Evolutionary conservation across 2,888 invertebrate genomes (phyloP).

Genomic region (Dicranocentrus wangi): DNA sequence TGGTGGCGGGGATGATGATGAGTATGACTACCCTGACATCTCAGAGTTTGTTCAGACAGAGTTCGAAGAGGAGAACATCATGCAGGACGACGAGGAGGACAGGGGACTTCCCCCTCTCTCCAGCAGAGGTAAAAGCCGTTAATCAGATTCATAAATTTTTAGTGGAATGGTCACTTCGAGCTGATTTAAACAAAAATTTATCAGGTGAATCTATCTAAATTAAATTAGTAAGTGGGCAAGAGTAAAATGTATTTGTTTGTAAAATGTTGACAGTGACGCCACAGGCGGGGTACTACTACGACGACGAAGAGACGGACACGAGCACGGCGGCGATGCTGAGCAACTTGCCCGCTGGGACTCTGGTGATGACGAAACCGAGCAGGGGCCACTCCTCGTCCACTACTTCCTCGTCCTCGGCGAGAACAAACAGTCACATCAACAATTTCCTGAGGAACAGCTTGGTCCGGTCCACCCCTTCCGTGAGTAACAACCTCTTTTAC

Average conservation of each 20-base stretch:
- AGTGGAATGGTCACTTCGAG: not conserved
- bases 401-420: not conserved
- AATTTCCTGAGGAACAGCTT: slow-evolving; percentile 5
- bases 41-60: slow-evolving; percentile 55
- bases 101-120: slow-evolving; percentile 48
- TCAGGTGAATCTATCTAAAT: no score
- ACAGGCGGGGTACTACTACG: slow-evolving; percentile 43
- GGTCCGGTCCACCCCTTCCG: not conserved
- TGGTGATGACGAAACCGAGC: slow-evolving; percentile 12
- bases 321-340: slow-evolving; percentile 29
- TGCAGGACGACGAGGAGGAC: slow-evolving; percentile 51
- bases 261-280: slow-evolving; percentile 28
- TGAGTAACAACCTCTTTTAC: not conserved
- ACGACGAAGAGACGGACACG: slow-evolving; percentile 14
- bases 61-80: slow-evolving; percentile 39
- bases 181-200: not conserved
- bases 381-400: not conserved
- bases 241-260: not conserved
- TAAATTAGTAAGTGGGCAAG: no score
- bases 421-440: slow-evolving; percentile 9
- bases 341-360: slow-evolving; percentile 16
- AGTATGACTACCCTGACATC: slow-evolving; percentile 57
- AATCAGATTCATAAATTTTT: slow-evolving; percentile 7
- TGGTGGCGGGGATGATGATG: slow-evolving; percentile 38
- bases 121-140: slow-evolving; percentile 25